These are phyloP conservation scores for Sorex araneus DNA, from an alignment of 2,113 vertebrate genomes.

Conservation along the genomic window DNA sequence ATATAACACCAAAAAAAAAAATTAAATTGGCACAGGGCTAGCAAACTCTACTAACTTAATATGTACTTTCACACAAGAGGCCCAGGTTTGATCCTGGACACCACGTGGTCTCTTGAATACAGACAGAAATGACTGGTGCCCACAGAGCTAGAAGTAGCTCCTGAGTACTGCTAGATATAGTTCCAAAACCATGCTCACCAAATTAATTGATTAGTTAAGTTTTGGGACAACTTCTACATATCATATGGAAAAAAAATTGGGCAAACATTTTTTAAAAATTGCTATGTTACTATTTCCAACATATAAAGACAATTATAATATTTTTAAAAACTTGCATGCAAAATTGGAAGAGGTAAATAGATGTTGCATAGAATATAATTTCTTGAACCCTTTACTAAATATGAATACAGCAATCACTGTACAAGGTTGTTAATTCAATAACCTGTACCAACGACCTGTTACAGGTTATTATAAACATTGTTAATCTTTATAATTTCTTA, in stretches of 20 bases:
- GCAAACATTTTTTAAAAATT: constrained; percentile 10
- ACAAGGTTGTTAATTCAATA: too few species aligned
- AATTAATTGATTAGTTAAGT: neutral
- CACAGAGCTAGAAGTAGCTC: too few species aligned
- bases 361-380: neutral
- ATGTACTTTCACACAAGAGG: too few species aligned
- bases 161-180: too few species aligned
- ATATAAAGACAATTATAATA: neutral
- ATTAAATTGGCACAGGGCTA: neutral
- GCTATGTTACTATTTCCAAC: neutral
- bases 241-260: constrained; percentile 19
- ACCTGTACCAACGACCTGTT: neutral
- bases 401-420: too few species aligned
- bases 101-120: too few species aligned
- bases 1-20: neutral
- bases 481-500: too few species aligned
- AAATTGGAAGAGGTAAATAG: neutral
- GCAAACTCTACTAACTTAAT: too few species aligned
- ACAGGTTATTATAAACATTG: too few species aligned
- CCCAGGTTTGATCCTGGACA: too few species aligned
- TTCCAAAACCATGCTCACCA: too few species aligned
- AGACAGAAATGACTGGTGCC: too few species aligned
- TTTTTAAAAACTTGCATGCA: neutral
- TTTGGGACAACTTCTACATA: neutral
- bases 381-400: neutral